Evolutionary conservation across 2,113 vertebrate species (phyloP).

Genomic region (Anolis carolinensis): DNA sequence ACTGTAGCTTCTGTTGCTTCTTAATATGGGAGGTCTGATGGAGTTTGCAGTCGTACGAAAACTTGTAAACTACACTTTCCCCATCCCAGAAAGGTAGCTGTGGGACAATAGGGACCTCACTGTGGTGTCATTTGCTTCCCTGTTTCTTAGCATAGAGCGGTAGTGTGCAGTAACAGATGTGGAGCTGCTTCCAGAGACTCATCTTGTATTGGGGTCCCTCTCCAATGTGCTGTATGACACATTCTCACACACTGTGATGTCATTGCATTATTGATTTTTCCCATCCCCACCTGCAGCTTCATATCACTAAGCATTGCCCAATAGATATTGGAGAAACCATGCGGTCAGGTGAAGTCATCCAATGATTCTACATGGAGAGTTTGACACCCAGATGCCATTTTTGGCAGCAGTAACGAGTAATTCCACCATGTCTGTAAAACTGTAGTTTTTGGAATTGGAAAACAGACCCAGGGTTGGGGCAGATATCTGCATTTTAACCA

Average conservation of each 20-base stretch:
- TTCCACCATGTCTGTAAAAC: not conserved
- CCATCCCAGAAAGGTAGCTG: too few relatives aligned
- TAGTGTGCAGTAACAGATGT: not conserved
- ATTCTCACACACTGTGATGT: not conserved
- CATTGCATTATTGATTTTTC: not conserved
- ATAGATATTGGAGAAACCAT: not conserved
- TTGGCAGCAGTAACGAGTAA: not conserved
- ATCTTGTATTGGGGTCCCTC: too few relatives aligned
- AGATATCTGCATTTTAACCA: not conserved
- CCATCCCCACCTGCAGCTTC: not conserved
- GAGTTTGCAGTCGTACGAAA: not conserved
- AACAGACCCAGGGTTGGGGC: not conserved
- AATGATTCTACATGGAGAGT: not conserved
- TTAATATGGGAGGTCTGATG: not conserved
- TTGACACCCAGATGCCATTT: not conserved
- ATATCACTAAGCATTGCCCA: not conserved
- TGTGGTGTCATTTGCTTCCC: too few relatives aligned
- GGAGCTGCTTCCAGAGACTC: too few relatives aligned
- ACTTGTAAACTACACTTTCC: not conserved
- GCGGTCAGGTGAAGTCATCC: not conserved
- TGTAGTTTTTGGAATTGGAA: not conserved
- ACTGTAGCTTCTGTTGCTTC: not conserved
- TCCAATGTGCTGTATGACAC: too few relatives aligned
- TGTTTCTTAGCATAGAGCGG: too few relatives aligned
- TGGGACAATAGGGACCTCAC: not conserved